Evolutionary conservation across 2,113 vertebrate genomes (phyloP), one percentile per base, ranked within the genome.

Genomic region (Larimichthys polyactis): DNA sequence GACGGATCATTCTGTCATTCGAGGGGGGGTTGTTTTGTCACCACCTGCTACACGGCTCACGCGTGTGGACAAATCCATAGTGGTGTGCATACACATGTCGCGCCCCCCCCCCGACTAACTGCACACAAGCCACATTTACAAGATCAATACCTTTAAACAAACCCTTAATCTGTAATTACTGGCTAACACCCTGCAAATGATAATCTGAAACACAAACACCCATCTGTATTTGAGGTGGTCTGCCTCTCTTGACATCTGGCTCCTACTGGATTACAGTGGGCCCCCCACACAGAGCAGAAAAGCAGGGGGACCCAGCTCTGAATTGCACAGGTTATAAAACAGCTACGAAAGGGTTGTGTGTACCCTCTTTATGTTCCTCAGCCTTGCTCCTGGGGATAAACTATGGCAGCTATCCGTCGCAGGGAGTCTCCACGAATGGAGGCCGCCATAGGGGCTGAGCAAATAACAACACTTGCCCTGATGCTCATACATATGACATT

Each of bases 401-500:
- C 78, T 71, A 88, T 87, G 89, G 86, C 75, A 76, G 81, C 49
- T 78, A 81, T 85, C 79, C 75, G 77, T 81, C 4, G 78, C 80
- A 78, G 72, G 78, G 79, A 74, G 73, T 17, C 48, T 81, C 69
- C 64, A 66, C 27, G 57, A 84, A 82, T 70, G 55, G 78, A 79
- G 80, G 55, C 68, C 85, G 44, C 85, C 65, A 78, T 52, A 46
- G 84, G 84, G 76, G 78, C 81, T 76, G 48, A 75, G 81, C 72
- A 87, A 91, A 91, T 75, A 86, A 71, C 75, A 12, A 82, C 81
- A 83, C 84, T 91, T 86, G 85, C 66, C 76, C 81, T 87, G 81
- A 94, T 88, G 78, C 79, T 86, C 74, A 68, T 91, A 87, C 85
- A 89, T 86, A 86, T 72, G 86, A 76, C 76, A 59, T 70, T 81